These are phyloP conservation scores for Lanistes nyassanus DNA, from an alignment of 1,140 invertebrate species.

Conservation along the genomic window DNA sequence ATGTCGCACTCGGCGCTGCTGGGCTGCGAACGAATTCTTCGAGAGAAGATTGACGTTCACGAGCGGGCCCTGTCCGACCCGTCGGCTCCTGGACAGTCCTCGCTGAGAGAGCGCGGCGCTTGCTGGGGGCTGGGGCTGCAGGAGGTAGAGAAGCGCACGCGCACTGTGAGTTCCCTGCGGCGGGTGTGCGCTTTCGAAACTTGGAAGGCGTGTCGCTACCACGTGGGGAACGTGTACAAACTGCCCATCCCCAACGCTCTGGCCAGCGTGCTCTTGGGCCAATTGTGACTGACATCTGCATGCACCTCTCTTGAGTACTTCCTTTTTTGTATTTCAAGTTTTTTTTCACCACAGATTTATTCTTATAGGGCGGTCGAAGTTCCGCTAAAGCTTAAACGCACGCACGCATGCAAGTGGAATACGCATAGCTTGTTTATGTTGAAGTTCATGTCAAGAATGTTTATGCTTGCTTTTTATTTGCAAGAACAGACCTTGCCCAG, in stretches of 20 bases:
- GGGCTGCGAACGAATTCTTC: background rate
- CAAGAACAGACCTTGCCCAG: no score
- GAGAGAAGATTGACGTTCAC: background rate
- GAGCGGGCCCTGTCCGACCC: background rate
- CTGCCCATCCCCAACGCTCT: slow-evolving; percentile 25
- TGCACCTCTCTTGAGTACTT: no score
- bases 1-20: slow-evolving; percentile 1
- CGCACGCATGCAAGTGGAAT: no score
- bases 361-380: no score
- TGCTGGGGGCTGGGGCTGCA: background rate
- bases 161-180: slow-evolving; percentile 10
- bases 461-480: no score
- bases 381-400: no score
- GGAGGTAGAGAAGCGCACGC: slow-evolving; percentile 13
- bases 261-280: slow-evolving; percentile 18
- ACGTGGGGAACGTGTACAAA: slow-evolving; percentile 23
- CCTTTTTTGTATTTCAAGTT: no score
- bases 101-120: background rate
- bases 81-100: background rate
- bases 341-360: no score
- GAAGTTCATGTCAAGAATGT: no score
- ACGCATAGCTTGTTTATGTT: no score
- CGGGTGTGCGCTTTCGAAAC: slow-evolving; percentile 26
- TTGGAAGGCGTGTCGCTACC: slow-evolving; percentile 24
- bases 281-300: slow-evolving; percentile 2